Percentiles rank a stretch among this genome's conserved stretches.
phyloP scores from a whole-genome alignment of 2,797 vertebrate genomes.

The Molossus alvarezi region DNA sequence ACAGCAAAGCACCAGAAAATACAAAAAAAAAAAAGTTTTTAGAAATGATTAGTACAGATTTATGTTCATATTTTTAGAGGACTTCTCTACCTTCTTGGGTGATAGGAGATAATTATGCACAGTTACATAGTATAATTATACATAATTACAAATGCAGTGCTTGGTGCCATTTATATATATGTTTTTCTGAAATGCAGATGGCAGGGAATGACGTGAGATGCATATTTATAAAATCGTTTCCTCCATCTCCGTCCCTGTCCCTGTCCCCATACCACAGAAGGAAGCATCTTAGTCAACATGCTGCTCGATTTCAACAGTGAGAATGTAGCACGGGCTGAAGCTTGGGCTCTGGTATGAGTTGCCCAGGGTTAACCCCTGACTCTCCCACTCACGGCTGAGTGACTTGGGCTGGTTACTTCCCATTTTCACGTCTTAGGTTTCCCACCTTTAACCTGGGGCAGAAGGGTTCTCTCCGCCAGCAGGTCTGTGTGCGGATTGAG shows the following conservation, averaged over 20 bases:
- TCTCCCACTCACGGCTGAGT: not conserved
- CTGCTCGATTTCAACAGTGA: not conserved
- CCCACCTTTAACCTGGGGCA: not conserved
- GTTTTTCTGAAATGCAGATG: constrained; percentile 3
- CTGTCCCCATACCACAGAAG: not conserved
- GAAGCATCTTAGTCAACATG: not conserved
- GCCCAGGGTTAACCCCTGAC: not conserved
- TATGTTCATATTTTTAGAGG: not conserved
- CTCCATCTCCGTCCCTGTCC: not conserved
- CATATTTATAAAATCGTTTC: not conserved
- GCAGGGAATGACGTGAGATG: not conserved
- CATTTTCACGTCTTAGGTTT: not conserved
- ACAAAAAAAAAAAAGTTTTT: not conserved
- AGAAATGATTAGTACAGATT: not conserved
- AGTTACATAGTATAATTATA: not conserved
- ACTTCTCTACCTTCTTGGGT: not conserved
- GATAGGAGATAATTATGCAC: not conserved
- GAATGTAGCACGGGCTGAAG: not conserved
- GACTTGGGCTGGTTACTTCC: not conserved
- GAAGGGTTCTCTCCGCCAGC: not conserved
- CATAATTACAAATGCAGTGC: not conserved
- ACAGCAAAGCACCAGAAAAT: not conserved
- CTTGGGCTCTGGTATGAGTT: not conserved
- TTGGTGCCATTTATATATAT: not conserved
- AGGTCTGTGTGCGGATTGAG: not conserved